A percentile compares a stretch with the other conserved stretches of the same genome.
Conservation (phyloP, 1,140 invertebrate species). For the Nymphalis io region DNA sequence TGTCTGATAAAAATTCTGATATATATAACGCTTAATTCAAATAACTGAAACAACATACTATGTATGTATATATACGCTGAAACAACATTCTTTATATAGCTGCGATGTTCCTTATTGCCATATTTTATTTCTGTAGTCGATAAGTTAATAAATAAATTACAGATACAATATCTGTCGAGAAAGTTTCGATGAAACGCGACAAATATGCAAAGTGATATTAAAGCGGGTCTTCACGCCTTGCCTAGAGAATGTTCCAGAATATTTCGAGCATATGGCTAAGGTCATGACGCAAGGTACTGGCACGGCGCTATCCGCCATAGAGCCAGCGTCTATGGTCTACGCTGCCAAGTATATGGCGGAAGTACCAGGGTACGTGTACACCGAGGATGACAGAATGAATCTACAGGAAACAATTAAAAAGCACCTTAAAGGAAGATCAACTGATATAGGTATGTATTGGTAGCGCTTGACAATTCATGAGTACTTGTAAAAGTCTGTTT, state of each 20-base stretch:
- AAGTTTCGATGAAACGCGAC: conserved; percentile 58
- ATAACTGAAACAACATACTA: too few species aligned
- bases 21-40: too few species aligned
- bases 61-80: too few species aligned
- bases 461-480: too few species aligned
- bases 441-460: conserved; percentile 12
- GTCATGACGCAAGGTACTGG: conserved; percentile 64
- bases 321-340: conserved; percentile 44
- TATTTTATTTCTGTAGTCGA: too few species aligned
- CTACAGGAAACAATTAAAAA: conserved; percentile 26
- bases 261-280: conserved; percentile 65
- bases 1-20: too few species aligned
- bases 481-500: too few species aligned
- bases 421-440: conserved; percentile 11
- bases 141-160: not conserved
- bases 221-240: conserved; percentile 57
- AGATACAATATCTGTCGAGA: conserved; percentile 81
- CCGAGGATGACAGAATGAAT: conserved; percentile 33
- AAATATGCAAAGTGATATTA: conserved; percentile 56
- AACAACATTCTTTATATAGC: too few species aligned
- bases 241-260: conserved; percentile 60
- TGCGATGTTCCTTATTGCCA: too few species aligned
- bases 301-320: conserved; percentile 39
- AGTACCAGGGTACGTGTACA: conserved; percentile 53
- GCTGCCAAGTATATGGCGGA: conserved; percentile 43